Evolutionary conservation across 2,888 invertebrate species (phyloP).

Genomic region (Andrena haemorrhoa): DNA sequence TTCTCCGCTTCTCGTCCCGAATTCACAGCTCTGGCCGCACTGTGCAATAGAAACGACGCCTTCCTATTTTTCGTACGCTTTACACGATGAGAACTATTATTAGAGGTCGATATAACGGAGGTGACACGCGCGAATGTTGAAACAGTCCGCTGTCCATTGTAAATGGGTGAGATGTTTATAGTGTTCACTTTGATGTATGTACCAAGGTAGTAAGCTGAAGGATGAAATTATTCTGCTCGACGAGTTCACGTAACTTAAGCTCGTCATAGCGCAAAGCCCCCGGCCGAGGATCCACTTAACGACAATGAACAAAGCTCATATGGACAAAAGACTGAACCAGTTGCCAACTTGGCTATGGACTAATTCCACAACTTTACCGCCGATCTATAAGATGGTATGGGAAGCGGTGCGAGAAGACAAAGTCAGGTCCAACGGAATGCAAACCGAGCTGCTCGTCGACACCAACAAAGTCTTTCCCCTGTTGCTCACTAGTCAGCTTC

Average conservation of each 20-base stretch:
- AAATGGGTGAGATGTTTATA: conserved; percentile 50
- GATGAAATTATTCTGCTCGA: conserved; percentile 62
- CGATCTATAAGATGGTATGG: conserved; percentile 85
- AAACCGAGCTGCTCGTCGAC: conserved; percentile 81
- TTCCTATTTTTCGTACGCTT: neutral
- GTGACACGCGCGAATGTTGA: conserved; percentile 52
- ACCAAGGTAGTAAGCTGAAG: conserved; percentile 61
- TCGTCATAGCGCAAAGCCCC: conserved; percentile 47
- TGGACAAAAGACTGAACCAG: conserved; percentile 80
- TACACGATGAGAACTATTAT: conserved; percentile 32
- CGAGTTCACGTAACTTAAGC: conserved; percentile 59
- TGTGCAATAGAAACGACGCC: neutral
- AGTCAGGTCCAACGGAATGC: conserved; percentile 70
- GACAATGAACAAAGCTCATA: conserved; percentile 76
- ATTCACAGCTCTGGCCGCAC: neutral
- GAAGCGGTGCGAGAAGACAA: conserved; percentile 82
- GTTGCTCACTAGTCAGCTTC: conserved; percentile 85
- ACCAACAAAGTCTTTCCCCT: conserved; percentile 84
- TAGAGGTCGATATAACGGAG: conserved; percentile 9
- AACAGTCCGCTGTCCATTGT: neutral
- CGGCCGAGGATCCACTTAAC: conserved; percentile 60
- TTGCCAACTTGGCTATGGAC: conserved; percentile 84
- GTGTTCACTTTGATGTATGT: conserved; percentile 58
- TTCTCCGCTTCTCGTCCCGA: conserved; percentile 12
- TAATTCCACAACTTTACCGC: conserved; percentile 83